Base-by-base conservation (phyloP, 2,797 vertebrate species). In the Hydrocynus forskahlii region DNA sequence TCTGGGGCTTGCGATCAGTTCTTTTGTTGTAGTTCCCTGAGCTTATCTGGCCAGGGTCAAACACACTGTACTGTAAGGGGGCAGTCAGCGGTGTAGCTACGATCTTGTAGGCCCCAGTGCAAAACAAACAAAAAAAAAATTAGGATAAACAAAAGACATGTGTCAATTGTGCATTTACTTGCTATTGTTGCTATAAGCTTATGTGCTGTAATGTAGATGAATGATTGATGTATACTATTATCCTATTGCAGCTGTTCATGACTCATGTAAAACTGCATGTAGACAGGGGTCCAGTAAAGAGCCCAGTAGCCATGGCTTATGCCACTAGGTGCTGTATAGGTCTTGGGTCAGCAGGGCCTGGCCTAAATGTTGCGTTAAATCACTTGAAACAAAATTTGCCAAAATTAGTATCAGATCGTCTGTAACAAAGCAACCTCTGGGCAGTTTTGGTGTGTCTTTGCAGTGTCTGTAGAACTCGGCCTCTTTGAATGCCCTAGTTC, bases 401-500 rank as follows among this genome's bases (percentile, higher is more conserved):
- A 66, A 70, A 76, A 23, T 21, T 59, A 38, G 52, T 43, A 16
- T n/a, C 38, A 54, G 16, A 72, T 35, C 16, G 16, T 72, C 25
- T 72, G 12, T 14, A 72, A 72, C 69, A 54, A 40, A 72, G 50
- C 69, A 8, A 57, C 52, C n/a, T 40, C 52, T 76, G 19, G 17
- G 25, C 62, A 45, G 35, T 45, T 55, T 43, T 52, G 29, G 50
- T 79, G 38, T n/a, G 19, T 67, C n/a, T 75, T 71, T 48, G 48
- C 64, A 40, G 3, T 25, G 29, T 66, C n/a, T 43, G 74, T 38
- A 67, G 19, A 10, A 45, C 62, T 52, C 78, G 78, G 50, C 70
- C 69, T 85, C 78, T 75, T 83, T 75, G 78, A 59, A 79, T 83
- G 78, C 40, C 81, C 81, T 54, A 75, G 25, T 83, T 85, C 81